These are phyloP conservation scores for Ptychodera flava DNA, from an alignment of 35 echinoderm and acorn worm species.

Conservation along the genomic window DNA sequence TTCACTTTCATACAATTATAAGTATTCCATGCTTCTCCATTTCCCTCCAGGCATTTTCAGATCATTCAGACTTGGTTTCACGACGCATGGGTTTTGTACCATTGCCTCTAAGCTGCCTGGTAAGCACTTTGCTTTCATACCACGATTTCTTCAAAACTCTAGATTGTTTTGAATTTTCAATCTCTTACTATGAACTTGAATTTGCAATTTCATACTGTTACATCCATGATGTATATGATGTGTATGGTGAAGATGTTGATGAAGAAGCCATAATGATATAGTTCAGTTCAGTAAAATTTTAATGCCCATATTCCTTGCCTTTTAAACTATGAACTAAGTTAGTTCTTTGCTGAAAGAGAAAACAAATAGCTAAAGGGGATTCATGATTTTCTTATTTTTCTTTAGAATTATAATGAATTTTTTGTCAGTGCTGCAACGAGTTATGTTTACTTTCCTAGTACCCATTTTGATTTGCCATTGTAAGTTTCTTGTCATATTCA, in stretches of 20 bases:
- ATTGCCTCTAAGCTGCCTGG: constrained; percentile 45
- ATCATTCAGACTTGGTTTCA: constrained; percentile 63
- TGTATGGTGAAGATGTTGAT: not conserved
- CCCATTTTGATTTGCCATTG: too few relatives aligned
- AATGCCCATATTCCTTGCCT: not conserved
- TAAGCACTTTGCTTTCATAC: not conserved
- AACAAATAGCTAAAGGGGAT: too few relatives aligned
- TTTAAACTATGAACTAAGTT: too few relatives aligned
- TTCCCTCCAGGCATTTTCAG: constrained; percentile 63
- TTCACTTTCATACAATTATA: too few relatives aligned
- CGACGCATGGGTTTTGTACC: constrained; percentile 73
- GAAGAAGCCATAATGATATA: not conserved
- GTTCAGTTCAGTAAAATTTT: not conserved
- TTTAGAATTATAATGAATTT: too few relatives aligned
- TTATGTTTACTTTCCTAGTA: too few relatives aligned
- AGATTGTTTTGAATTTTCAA: not conserved
- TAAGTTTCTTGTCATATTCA: too few relatives aligned
- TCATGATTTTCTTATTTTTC: too few relatives aligned
- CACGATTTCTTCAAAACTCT: not conserved
- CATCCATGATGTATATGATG: not conserved
- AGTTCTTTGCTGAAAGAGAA: too few relatives aligned
- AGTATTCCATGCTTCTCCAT: too few relatives aligned
- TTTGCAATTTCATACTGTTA: not conserved
- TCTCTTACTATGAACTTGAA: not conserved
- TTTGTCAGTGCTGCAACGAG: too few relatives aligned